Percentiles rank a stretch among this genome's conserved stretches.
phyloP scores from a whole-genome alignment of 1,140 invertebrate species.

The Gryllus bimaculatus region DNA sequence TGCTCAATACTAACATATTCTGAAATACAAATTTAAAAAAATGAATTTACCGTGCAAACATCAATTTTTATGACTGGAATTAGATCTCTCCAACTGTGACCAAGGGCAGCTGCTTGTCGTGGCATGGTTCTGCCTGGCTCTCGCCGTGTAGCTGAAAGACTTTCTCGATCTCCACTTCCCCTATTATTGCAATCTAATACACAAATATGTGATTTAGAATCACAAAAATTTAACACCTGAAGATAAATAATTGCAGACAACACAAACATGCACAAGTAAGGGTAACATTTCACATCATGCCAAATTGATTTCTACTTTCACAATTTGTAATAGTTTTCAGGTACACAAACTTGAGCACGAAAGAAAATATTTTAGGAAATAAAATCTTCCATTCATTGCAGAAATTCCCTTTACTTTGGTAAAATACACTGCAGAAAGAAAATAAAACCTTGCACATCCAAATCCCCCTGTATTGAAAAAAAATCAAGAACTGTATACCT shows the following conservation, averaged over 20 bases:
- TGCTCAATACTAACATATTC: too few relatives aligned
- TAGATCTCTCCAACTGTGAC: slow-evolving; percentile 86
- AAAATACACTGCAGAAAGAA: too few relatives aligned
- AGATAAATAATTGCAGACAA: too few relatives aligned
- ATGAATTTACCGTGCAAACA: slow-evolving; percentile 60
- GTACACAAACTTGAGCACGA: too few relatives aligned
- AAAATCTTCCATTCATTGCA: too few relatives aligned
- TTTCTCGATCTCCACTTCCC: neutral
- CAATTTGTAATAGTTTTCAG: too few relatives aligned
- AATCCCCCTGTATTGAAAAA: neutral
- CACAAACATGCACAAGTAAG: too few relatives aligned
- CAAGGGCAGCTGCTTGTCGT: slow-evolving; percentile 31
- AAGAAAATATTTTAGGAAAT: too few relatives aligned
- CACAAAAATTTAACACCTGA: neutral
- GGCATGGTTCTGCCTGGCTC: neutral
- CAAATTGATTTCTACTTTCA: too few relatives aligned
- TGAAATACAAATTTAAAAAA: neutral
- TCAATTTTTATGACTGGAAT: slow-evolving; percentile 96
- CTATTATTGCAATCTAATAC: neutral
- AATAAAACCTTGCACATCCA: too few relatives aligned
- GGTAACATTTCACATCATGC: too few relatives aligned
- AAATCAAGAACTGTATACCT: neutral
- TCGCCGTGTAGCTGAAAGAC: neutral
- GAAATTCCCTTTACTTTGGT: too few relatives aligned
- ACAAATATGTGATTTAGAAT: neutral